These are phyloP conservation scores for Tryphoninae sp. DNA, from an alignment of 2,888 invertebrate genomes.

Conservation along the genomic window DNA sequence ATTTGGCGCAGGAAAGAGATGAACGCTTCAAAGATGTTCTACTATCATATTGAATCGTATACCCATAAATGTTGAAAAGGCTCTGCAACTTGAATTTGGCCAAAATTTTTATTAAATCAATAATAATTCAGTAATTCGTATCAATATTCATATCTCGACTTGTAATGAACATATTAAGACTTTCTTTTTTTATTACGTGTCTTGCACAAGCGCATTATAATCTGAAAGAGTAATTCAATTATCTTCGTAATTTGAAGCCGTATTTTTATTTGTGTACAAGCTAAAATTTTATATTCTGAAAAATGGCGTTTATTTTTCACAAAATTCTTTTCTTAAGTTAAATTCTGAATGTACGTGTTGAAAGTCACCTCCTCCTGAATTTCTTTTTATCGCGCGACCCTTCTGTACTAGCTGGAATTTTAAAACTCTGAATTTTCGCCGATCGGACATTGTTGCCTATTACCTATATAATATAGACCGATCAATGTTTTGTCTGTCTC, in stretches of 20 bases:
- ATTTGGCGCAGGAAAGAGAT: no score
- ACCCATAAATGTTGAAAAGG: no score
- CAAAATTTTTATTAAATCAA: no score
- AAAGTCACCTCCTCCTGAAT: background rate
- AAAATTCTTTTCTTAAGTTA: background rate
- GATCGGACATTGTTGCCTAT: background rate
- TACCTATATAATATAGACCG: background rate
- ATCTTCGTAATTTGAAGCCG: slow-evolving; percentile 3
- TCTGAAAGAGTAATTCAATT: background rate
- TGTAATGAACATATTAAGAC: no score
- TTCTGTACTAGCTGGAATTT: background rate
- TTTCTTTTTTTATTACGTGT: no score
- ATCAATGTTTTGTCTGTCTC: background rate
- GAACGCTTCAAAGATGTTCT: no score
- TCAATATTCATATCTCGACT: no score
- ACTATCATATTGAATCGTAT: no score
- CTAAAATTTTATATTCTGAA: background rate
- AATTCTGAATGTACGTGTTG: background rate
- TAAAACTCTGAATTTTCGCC: background rate
- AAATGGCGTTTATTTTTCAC: background rate
- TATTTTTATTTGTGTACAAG: background rate
- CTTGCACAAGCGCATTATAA: background rate
- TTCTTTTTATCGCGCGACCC: background rate
- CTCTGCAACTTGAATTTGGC: no score
- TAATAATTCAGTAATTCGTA: no score